A percentile compares a stretch with the other conserved stretches of the same genome.
These are phyloP conservation scores for Dryadula phaetusa DNA, from an alignment of 2,888 invertebrate species.

Conservation along the genomic window DNA sequence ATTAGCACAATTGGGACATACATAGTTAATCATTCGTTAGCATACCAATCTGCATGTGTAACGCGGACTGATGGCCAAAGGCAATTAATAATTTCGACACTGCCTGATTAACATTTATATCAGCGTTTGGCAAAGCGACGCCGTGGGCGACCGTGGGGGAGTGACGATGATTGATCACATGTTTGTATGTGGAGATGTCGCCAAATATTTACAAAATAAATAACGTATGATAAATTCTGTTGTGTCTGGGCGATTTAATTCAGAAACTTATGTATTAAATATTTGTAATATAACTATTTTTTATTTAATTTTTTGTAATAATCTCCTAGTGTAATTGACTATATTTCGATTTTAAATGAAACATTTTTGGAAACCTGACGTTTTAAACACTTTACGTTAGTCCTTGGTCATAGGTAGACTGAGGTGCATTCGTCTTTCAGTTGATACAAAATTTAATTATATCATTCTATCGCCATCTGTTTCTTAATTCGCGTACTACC, in stretches of 20 bases:
- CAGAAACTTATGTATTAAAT: background rate
- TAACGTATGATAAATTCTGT: background rate
- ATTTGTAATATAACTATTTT: background rate
- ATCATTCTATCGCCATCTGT: no score
- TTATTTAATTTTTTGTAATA: no score
- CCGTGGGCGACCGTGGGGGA: constrained; percentile 8
- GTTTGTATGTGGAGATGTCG: background rate
- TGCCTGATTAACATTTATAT: constrained; percentile 80
- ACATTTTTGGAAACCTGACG: no score
- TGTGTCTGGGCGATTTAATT: background rate
- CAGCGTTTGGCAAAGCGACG: constrained; percentile 42
- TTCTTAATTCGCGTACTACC: no score
- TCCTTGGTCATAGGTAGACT: no score
- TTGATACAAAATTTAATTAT: no score
- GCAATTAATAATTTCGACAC: constrained; percentile 84
- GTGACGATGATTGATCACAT: constrained; percentile 24
- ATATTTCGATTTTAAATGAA: background rate
- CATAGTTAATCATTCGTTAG: constrained; percentile 81
- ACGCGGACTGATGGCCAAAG: constrained; percentile 65
- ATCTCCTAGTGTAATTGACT: no score
- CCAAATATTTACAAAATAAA: constrained; percentile 15
- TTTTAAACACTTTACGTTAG: no score
- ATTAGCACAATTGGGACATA: constrained; percentile 61
- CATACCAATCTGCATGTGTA: constrained; percentile 82
- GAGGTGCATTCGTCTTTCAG: no score